Conservation (phyloP, 2,888 invertebrate genomes). For the Orchesellides sinensis region DNA sequence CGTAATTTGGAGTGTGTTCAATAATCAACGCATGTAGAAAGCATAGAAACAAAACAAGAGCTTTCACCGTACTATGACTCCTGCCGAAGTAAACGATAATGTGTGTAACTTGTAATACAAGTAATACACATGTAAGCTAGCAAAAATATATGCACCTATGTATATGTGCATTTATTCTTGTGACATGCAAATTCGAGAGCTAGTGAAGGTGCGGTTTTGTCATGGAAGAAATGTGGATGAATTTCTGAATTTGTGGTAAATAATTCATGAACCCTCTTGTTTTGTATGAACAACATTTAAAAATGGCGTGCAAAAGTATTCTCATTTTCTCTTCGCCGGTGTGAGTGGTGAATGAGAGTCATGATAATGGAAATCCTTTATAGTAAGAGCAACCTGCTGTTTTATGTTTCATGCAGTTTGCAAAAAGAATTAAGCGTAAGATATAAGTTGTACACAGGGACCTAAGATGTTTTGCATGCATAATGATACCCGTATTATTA, state of each 20-base stretch:
- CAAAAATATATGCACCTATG: not conserved
- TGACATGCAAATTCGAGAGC: not conserved
- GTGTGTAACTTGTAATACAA: too few relatives aligned
- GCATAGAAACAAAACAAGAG: too few relatives aligned
- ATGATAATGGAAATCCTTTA: slow-evolving; percentile 10
- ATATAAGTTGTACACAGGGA: too few relatives aligned
- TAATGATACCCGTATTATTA: slow-evolving; percentile 1
- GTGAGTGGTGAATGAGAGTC: not conserved
- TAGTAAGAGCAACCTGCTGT: slow-evolving; percentile 2
- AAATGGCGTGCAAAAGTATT: not conserved
- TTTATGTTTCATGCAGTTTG: too few relatives aligned
- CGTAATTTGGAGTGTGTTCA: slow-evolving; percentile 26
- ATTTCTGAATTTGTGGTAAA: slow-evolving; percentile 31
- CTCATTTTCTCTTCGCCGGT: not conserved
- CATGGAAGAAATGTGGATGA: not conserved
- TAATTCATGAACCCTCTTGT: slow-evolving; percentile 28
- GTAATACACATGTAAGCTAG: too few relatives aligned
- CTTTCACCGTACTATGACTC: too few relatives aligned
- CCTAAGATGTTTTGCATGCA: too few relatives aligned
- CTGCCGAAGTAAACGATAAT: too few relatives aligned
- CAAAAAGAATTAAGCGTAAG: too few relatives aligned
- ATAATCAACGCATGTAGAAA: too few relatives aligned
- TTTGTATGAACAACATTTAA: not conserved
- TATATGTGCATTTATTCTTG: not conserved
- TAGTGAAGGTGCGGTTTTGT: not conserved